These are phyloP conservation scores for Anticlea derivata DNA, from an alignment of 2,888 invertebrate genomes.

Conservation along the genomic window DNA sequence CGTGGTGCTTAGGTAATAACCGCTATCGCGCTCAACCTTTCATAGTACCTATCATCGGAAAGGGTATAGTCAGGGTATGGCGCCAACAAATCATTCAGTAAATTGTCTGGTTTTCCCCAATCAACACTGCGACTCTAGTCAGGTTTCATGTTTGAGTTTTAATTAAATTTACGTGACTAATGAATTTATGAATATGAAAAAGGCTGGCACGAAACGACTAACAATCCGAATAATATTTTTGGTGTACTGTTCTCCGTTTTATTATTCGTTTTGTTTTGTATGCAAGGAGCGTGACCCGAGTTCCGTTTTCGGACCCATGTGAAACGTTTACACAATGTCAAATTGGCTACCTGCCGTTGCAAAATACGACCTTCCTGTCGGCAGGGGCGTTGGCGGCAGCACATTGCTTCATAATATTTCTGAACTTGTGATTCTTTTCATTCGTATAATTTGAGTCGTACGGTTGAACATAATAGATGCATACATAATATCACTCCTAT, in stretches of 20 bases:
- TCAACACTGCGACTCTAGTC: constrained; percentile 17
- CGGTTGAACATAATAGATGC: too few species aligned
- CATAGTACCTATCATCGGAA: constrained; percentile 5
- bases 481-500: too few species aligned
- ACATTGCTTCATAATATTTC: constrained; percentile 23
- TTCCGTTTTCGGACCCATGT: constrained; percentile 73
- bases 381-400: constrained; percentile 46
- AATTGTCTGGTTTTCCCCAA: constrained; percentile 12
- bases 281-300: constrained; percentile 68
- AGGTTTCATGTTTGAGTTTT: constrained; percentile 20
- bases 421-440: constrained; percentile 14
- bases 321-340: constrained; percentile 77
- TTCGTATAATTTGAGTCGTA: constrained; percentile 8
- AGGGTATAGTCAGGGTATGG: not conserved
- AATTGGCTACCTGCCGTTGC: constrained; percentile 68
- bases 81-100: constrained; percentile 12
- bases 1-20: constrained; percentile 13
- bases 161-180: constrained; percentile 20
- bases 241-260: constrained; percentile 26
- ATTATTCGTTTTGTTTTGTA: constrained; percentile 53
- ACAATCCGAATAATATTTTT: constrained; percentile 29
- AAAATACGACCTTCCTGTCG: constrained; percentile 63
- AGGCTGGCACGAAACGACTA: constrained; percentile 16
- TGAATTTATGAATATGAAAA: constrained; percentile 20
- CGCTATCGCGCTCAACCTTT: constrained; percentile 1